Percentiles rank a stretch among this genome's conserved stretches.
phyloP scores from a whole-genome alignment of 2,797 vertebrate genomes.

The Fistularia tabacaria region DNA sequence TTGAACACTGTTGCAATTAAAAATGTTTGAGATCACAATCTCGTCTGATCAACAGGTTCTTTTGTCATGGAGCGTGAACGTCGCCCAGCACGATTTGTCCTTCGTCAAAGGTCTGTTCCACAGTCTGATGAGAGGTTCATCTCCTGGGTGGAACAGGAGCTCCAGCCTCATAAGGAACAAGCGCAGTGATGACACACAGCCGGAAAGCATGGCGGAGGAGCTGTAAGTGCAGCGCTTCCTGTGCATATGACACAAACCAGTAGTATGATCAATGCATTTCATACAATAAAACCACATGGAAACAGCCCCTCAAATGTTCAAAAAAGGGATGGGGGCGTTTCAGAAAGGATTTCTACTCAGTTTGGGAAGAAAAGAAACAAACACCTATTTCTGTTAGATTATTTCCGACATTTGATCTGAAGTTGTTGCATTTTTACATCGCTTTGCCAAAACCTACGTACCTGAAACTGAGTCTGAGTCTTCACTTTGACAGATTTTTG shows the following conservation, averaged over 20 bases:
- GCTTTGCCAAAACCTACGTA: background rate
- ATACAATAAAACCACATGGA: background rate
- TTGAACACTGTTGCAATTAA: no score
- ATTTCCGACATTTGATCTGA: no score
- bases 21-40: background rate
- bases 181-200: slow-evolving; percentile 43
- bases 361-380: no score
- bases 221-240: slow-evolving; percentile 53
- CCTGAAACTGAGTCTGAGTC: background rate
- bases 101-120: slow-evolving; percentile 58
- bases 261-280: background rate
- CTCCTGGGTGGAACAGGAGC: slow-evolving; percentile 9
- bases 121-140: slow-evolving; percentile 38
- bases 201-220: slow-evolving; percentile 61
- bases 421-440: no score
- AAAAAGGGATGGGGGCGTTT: background rate
- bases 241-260: background rate
- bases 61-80: slow-evolving; percentile 61
- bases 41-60: slow-evolving; percentile 50
- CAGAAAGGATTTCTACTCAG: no score
- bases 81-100: slow-evolving; percentile 56
- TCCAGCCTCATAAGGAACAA: slow-evolving; percentile 9
- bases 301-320: background rate
- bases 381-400: no score
- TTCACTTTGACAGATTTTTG: slow-evolving; percentile 63